Conservation (phyloP, 2,797 vertebrate genomes). For the Oreochromis grahami region DNA sequence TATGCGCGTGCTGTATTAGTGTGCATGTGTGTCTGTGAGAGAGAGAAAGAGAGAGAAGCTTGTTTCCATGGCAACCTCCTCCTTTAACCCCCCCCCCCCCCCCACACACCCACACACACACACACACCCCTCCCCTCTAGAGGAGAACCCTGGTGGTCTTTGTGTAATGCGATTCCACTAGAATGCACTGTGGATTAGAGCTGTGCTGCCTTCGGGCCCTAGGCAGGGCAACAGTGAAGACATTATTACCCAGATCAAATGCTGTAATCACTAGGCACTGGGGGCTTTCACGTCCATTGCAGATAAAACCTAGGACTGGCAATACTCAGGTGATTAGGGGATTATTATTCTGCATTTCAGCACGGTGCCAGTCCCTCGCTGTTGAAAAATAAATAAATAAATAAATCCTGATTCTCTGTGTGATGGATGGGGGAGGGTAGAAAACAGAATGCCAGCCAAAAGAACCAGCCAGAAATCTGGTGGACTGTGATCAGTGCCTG, state of each 20-base stretch:
- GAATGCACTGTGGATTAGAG: slow-evolving; percentile 83
- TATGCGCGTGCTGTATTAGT: not conserved
- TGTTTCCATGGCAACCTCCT: slow-evolving; percentile 79
- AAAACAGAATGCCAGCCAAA: slow-evolving; percentile 42
- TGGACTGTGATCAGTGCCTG: slow-evolving; percentile 57
- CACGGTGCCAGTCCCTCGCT: slow-evolving; percentile 64
- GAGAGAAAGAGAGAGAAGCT: slow-evolving; percentile 37
- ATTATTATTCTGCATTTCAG: slow-evolving; percentile 79
- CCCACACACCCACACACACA: too few species aligned
- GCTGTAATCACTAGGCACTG: slow-evolving; percentile 80
- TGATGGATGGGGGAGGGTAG: slow-evolving; percentile 45
- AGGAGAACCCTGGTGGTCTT: slow-evolving; percentile 80
- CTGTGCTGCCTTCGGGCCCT: slow-evolving; percentile 69
- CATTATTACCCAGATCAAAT: slow-evolving; percentile 85
- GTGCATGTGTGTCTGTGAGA: slow-evolving; percentile 6
- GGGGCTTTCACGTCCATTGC: slow-evolving; percentile 77
- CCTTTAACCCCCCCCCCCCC: slow-evolving; percentile 42
- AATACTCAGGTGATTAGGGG: slow-evolving; percentile 80
- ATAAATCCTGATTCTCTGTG: slow-evolving; percentile 40
- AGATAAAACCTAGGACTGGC: slow-evolving; percentile 78
- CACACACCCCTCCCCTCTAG: slow-evolving; percentile 57
- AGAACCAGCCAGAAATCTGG: slow-evolving; percentile 37
- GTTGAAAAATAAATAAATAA: slow-evolving; percentile 25
- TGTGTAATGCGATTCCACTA: slow-evolving; percentile 81
- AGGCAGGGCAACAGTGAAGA: slow-evolving; percentile 79